Evolutionary conservation across 1,140 invertebrate species (phyloP).

Genomic region (Coelopa frigida): DNA sequence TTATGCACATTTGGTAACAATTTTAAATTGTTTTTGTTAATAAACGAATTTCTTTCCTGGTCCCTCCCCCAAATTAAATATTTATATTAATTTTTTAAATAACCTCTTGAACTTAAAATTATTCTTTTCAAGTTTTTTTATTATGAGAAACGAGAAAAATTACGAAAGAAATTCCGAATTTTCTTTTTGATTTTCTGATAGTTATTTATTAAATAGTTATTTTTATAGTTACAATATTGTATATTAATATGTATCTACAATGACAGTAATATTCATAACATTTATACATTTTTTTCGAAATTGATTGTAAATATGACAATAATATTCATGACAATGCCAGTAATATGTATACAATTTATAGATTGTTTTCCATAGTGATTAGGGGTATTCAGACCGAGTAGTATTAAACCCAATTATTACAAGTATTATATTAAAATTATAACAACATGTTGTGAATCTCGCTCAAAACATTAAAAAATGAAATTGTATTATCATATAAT

Average conservation of each 20-base stretch:
- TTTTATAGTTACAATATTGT: background rate
- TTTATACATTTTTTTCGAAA: background rate
- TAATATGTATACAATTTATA: background rate
- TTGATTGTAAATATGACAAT: background rate
- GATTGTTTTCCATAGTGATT: background rate
- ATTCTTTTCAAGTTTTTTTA: background rate
- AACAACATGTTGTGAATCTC: background rate
- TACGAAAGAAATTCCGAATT: background rate
- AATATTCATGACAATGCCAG: background rate
- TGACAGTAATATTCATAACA: background rate
- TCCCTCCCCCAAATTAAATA: no score
- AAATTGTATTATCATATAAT: background rate
- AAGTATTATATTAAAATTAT: background rate
- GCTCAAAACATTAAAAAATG: background rate
- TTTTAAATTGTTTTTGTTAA: no score
- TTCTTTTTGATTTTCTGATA: background rate
- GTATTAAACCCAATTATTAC: background rate
- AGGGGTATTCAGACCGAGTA: background rate
- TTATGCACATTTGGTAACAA: no score
- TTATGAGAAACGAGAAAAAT: background rate
- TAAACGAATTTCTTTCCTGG: no score
- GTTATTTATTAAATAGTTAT: background rate
- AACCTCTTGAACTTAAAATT: no score
- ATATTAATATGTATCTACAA: background rate
- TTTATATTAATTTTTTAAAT: no score